phyloP scores from a whole-genome alignment of 1,140 invertebrate species.

The Aphelenchoides fujianensis region DNA sequence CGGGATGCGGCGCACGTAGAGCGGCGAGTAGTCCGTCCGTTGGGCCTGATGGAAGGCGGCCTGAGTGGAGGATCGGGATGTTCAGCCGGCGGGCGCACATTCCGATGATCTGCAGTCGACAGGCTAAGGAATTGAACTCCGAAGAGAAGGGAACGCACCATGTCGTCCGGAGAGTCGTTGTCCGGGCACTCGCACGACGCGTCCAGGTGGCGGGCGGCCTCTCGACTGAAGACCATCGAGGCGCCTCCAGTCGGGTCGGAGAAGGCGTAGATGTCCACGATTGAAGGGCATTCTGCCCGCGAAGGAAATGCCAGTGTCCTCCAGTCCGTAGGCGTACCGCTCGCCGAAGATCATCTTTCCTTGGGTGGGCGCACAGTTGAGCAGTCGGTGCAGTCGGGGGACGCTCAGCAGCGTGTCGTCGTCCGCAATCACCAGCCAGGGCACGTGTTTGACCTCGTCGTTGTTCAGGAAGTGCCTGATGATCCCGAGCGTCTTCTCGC shows the following conservation, averaged over 20 bases:
- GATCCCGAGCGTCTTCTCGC: conserved; percentile 33
- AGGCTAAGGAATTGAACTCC: background rate
- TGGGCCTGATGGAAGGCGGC: conserved; percentile 44
- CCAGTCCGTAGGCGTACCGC: conserved; percentile 33
- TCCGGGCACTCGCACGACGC: conserved; percentile 27
- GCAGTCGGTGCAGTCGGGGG: conserved; percentile 8
- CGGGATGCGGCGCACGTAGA: conserved; percentile 28
- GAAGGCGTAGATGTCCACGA: conserved; percentile 11
- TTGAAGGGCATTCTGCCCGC: conserved; percentile 26
- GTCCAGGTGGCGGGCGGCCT: conserved; percentile 17
- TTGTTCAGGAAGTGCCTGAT: conserved; percentile 31
- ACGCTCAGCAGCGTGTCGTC: conserved; percentile 32
- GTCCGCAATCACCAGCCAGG: conserved; percentile 31
- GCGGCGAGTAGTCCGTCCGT: conserved; percentile 30
- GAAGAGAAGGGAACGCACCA: conserved; percentile 11
- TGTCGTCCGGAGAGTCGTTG: conserved; percentile 27
- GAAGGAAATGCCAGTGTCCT: no score
- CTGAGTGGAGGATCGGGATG: conserved; percentile 41
- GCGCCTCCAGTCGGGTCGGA: conserved; percentile 25
- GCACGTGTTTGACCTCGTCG: conserved; percentile 26
- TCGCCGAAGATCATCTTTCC: conserved; percentile 34
- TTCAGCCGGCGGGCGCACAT: conserved; percentile 31
- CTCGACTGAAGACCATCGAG: conserved; percentile 31
- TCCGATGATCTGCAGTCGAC: conserved; percentile 20
- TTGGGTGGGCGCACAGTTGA: conserved; percentile 25